phyloP scores from a whole-genome alignment of 2,888 invertebrate genomes.

The Caenorhabditis doughertyi region DNA sequence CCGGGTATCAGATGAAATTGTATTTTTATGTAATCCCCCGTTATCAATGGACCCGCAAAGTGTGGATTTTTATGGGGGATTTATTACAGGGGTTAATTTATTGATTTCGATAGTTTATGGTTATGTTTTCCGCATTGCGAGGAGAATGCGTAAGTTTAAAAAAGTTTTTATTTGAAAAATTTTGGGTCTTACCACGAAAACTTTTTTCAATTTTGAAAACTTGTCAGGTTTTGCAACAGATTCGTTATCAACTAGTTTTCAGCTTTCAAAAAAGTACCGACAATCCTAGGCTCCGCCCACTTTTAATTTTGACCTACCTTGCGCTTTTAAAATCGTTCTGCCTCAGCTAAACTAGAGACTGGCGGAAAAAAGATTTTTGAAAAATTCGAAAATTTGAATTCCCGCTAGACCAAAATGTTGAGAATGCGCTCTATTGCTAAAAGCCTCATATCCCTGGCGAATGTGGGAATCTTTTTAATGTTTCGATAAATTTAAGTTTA shows the following conservation, averaged over 20 bases:
- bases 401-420: too few species aligned
- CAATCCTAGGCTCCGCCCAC: background rate
- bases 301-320: too few species aligned
- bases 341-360: background rate
- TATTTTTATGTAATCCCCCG: background rate
- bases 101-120: background rate
- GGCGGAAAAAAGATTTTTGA: too few species aligned
- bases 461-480: too few species aligned
- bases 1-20: background rate
- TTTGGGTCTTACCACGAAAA: too few species aligned
- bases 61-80: background rate
- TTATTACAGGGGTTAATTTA: background rate
- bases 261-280: background rate
- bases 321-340: background rate
- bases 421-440: too few species aligned
- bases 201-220: too few species aligned
- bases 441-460: too few species aligned
- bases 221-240: background rate
- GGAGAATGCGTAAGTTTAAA: background rate
- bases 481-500: too few species aligned
- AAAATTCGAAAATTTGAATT: too few species aligned
- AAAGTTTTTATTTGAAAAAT: too few species aligned
- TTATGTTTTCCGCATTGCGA: background rate
- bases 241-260: background rate
- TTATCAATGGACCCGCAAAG: background rate